Conservation (phyloP, 2,113 vertebrate species). For the Gallinago paraguaiae region DNA sequence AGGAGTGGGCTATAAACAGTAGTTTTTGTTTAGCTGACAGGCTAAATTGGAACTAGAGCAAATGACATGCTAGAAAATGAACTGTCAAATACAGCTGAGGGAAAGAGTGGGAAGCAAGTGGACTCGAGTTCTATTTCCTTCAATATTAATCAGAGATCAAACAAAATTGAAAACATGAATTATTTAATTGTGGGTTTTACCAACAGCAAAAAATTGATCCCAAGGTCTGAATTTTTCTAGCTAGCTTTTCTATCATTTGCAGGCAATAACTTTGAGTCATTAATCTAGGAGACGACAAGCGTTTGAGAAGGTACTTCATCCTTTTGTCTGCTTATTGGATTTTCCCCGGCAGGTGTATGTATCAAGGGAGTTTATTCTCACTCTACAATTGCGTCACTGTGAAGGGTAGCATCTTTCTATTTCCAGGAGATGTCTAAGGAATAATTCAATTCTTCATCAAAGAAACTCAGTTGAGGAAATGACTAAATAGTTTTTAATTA, state of each 20-base stretch:
- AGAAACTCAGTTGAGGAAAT: constrained; percentile 6
- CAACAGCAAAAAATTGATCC: not conserved
- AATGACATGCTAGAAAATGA: not conserved
- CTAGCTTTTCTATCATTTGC: not conserved
- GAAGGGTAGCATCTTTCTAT: not conserved
- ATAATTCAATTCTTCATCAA: constrained; percentile 2
- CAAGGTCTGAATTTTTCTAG: not conserved
- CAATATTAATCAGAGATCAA: constrained; percentile 18
- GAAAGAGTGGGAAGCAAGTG: not conserved
- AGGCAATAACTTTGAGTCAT: not conserved
- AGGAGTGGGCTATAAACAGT: not conserved
- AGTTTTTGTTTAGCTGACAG: constrained; percentile 4
- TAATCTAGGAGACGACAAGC: not conserved
- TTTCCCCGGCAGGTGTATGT: not conserved
- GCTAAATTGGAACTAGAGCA: not conserved
- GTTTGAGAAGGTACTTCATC: not conserved
- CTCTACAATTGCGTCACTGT: not conserved
- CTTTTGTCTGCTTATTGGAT: not conserved
- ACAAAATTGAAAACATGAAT: not conserved
- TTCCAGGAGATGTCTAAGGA: constrained; percentile 28
- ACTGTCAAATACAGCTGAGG: not conserved
- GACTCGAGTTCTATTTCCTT: not conserved
- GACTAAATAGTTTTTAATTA: not conserved
- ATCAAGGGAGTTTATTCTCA: constrained; percentile 8
- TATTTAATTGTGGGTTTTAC: not conserved